phyloP scores from a whole-genome alignment of 2,888 invertebrate species.

The Hybos culiciformis region DNA sequence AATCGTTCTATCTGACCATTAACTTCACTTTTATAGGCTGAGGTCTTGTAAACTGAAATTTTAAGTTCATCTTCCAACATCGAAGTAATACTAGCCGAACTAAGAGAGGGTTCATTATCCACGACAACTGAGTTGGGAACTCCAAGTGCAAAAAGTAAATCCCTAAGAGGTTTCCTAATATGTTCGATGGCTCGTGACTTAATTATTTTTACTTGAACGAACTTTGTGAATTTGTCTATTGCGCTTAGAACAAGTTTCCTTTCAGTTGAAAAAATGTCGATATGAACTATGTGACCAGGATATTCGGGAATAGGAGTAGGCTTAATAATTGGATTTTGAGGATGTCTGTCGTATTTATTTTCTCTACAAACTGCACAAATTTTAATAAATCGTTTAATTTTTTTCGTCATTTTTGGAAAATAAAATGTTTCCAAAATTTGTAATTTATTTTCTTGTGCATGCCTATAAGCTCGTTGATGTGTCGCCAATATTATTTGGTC shows the following conservation, averaged over 20 bases:
- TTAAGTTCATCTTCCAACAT: slow-evolving; percentile 1
- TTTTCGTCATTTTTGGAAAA: no score
- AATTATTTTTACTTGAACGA: neutral
- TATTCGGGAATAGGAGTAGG: no score
- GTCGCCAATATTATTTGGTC: no score
- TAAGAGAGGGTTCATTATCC: slow-evolving; percentile 6
- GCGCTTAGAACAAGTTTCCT: neutral
- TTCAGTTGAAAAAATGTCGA: slow-evolving; percentile 4
- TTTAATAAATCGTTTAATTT: neutral
- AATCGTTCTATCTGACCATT: slow-evolving; percentile 7
- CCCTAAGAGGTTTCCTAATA: neutral
- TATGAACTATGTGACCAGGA: slow-evolving; percentile 4
- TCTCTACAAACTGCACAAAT: neutral
- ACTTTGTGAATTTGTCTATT: slow-evolving; percentile 8
- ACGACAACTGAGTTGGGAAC: slow-evolving; percentile 2
- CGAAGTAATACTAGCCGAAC: neutral
- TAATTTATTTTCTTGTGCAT: no score
- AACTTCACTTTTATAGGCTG: slow-evolving; percentile 4
- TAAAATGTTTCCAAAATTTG: no score
- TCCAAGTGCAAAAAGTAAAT: slow-evolving; percentile 1
- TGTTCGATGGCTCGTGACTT: slow-evolving; percentile 2
- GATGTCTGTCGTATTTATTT: slow-evolving; percentile 6
- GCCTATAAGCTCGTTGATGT: no score
- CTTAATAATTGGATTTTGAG: neutral
- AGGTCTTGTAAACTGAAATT: slow-evolving; percentile 3